Evolutionary conservation across 2,888 invertebrate species (phyloP).

Genomic region (Sarcophaga caerulescens): DNA sequence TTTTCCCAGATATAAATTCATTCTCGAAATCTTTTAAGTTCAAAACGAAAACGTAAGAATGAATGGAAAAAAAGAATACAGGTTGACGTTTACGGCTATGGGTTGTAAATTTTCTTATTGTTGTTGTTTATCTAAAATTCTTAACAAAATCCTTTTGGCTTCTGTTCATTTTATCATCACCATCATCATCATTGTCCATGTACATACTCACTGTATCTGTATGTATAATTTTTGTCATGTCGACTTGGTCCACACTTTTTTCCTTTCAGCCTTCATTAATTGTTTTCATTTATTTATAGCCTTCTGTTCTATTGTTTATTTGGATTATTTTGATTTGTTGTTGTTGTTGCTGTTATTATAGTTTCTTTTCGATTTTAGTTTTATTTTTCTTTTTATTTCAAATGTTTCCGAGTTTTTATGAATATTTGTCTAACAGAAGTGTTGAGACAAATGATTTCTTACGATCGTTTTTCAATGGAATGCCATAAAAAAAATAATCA

Average conservation of each 20-base stretch:
- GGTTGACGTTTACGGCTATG: conserved; percentile 58
- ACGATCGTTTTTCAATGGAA: conserved; percentile 55
- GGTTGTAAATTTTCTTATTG: conserved; percentile 8
- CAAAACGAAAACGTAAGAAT: conserved; percentile 1
- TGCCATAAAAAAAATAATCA: conserved; percentile 44
- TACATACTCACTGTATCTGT: neutral
- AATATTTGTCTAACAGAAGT: conserved; percentile 62
- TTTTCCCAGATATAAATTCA: neutral
- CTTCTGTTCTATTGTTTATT: conserved; percentile 58
- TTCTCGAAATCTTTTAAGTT: conserved; percentile 33
- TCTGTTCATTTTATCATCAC: conserved; percentile 65
- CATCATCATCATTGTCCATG: conserved; percentile 27
- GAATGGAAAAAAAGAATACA: neutral
- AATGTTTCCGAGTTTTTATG: conserved; percentile 45
- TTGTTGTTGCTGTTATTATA: conserved; percentile 18
- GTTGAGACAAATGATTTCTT: conserved; percentile 66
- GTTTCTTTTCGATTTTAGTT: conserved; percentile 34
- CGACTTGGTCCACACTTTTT: neutral
- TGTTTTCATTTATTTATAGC: neutral
- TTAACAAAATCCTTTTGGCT: conserved; percentile 66
- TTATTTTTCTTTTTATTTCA: conserved; percentile 35
- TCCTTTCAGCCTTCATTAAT: neutral
- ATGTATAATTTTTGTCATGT: neutral
- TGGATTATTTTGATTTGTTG: conserved; percentile 62
- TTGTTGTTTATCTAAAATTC: conserved; percentile 57